phyloP scores from a whole-genome alignment of 2,113 vertebrate genomes.

The Apodemus speciosus region DNA sequence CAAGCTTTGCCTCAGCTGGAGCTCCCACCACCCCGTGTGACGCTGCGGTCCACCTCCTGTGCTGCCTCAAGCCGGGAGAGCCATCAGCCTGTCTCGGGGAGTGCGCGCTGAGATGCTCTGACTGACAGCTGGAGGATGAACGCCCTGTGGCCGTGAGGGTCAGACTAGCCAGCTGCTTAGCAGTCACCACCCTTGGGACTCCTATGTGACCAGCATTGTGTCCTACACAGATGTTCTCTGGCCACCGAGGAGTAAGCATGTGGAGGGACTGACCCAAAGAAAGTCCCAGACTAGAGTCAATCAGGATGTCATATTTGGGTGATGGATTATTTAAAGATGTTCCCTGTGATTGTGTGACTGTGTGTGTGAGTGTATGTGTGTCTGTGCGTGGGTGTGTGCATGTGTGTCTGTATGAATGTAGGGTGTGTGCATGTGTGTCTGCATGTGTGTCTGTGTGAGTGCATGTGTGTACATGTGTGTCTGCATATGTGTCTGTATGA shows the following conservation, averaged over 20 bases:
- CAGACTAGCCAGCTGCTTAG: too few relatives aligned
- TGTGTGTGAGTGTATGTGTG: too few relatives aligned
- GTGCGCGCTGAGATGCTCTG: background rate
- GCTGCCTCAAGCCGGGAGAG: background rate
- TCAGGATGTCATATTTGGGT: background rate
- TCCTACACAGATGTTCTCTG: background rate
- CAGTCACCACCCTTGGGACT: background rate
- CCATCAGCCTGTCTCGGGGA: background rate
- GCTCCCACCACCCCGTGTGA: too few relatives aligned
- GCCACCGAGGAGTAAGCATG: background rate
- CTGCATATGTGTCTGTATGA: rapidly evolving
- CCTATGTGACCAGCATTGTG: rapidly evolving
- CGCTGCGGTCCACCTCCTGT: background rate
- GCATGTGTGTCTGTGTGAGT: background rate
- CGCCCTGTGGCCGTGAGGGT: background rate
- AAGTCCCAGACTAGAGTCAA: too few relatives aligned
- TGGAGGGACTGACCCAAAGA: background rate
- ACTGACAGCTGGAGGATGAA: background rate
- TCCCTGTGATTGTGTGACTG: background rate
- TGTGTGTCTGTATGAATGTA: background rate
- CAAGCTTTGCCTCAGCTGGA: background rate
- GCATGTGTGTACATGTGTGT: too few relatives aligned
- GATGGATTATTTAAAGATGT: background rate
- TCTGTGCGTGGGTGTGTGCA: too few relatives aligned
- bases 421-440: background rate